phyloP scores from a whole-genome alignment of 2,113 vertebrate genomes.

The Callochromis pleurospilus region DNA sequence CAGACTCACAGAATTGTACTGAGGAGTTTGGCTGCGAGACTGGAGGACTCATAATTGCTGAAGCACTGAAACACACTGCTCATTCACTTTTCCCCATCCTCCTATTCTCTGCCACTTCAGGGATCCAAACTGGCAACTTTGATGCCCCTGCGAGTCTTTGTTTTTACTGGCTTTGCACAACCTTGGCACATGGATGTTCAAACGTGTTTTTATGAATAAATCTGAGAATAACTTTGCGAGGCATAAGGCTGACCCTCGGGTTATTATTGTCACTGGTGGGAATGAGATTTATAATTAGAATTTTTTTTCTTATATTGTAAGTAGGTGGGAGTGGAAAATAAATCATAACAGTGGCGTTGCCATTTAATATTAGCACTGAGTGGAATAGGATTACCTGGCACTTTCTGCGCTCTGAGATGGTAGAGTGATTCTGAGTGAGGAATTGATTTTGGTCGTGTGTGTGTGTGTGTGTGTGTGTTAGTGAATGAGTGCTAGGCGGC shows the following conservation, averaged over 20 bases:
- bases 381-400: neutral
- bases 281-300: conserved; percentile 22
- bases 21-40: neutral
- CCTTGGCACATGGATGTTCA: neutral
- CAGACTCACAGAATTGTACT: neutral
- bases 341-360: neutral
- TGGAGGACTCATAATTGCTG: neutral
- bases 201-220: neutral
- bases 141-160: neutral
- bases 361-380: neutral
- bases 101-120: neutral
- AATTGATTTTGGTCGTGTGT: neutral
- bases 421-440: neutral
- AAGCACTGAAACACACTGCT: neutral
- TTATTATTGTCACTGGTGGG: neutral
- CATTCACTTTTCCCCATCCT: neutral
- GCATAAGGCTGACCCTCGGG: neutral
- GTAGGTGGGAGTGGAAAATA: neutral
- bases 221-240: neutral
- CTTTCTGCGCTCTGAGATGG: neutral
- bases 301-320: neutral
- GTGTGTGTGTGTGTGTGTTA: neutral
- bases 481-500: neutral
- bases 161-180: neutral
- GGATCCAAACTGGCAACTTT: neutral